Evolutionary conservation across 2,797 vertebrate species (phyloP), one percentile per base, ranked within the genome.

Genomic region (Agapornis canus): DNA sequence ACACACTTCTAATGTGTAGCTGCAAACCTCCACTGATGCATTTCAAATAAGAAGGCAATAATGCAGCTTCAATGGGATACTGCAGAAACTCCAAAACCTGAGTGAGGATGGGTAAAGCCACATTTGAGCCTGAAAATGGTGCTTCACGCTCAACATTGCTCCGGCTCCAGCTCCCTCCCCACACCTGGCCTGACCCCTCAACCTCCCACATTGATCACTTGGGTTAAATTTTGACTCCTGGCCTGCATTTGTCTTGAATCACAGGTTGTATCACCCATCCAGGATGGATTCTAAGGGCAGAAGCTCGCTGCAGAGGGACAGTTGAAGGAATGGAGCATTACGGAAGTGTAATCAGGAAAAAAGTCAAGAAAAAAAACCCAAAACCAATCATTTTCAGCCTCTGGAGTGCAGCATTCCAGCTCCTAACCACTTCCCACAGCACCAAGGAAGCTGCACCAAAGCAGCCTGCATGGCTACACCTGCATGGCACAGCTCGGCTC

Each of bases 401-500:
- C 10, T 4, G 45, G 37, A 25, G 13, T 8, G 25, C 47, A 8
- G 45, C 45, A 2, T 20, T 42, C 25, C 11, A 1, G 32, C 56
- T 54, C 40, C 80, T 6, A 4, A 9, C n/a, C 22, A 8, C 35
- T 11, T 40, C 63, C 65, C 2, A 5, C 25, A 3, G 35, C 37
- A 5, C 54, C 10, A 5, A 43, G 60, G 32, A 32, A 18, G 40
- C 10, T 1, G 11, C 42, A 42, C 17, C 29, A 5, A 37, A 47
- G 54, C 71, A 8, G 23, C 29, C 25, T 6, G 47, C 23, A 6
- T 0, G 1, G 35, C 15, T 35, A 25, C 31, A 42, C 29, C 11
- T 3, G 23, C 6, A 20, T 32, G 25, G 22, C 42, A 8, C 3
- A 0, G n/a, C 25, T 40, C 1, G 0, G 2, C 26, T 18, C 27